These are phyloP conservation scores for Mus spicilegus DNA, from an alignment of 2,113 vertebrate genomes.

Conservation along the genomic window DNA sequence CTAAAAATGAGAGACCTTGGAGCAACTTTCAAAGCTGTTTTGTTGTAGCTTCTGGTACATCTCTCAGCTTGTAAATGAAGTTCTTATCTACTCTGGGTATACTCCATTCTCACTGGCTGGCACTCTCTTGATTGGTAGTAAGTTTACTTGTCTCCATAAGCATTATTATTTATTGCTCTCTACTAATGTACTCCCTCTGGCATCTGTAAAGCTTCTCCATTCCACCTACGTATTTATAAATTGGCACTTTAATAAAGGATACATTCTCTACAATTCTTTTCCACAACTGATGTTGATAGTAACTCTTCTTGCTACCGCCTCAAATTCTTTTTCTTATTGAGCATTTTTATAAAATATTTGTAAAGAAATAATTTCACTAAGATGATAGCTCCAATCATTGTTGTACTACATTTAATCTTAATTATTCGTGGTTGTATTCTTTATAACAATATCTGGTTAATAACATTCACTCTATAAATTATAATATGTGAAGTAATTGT, in stretches of 20 bases:
- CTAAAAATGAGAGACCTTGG: too few species aligned
- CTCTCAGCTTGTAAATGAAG: not conserved
- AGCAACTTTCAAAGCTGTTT: not conserved
- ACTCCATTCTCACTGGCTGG: accelerated
- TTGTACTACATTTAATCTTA: not conserved
- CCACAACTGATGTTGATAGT: not conserved
- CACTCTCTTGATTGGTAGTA: not conserved
- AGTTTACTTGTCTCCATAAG: too few species aligned
- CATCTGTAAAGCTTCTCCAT: not conserved
- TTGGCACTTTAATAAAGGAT: not conserved
- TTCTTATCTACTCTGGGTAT: not conserved
- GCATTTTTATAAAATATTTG: not conserved
- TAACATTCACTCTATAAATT: not conserved
- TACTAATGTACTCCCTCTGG: not conserved
- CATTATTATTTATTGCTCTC: not conserved
- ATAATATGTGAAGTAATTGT: not conserved
- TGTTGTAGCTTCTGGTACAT: accelerated
- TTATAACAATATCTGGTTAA: not conserved
- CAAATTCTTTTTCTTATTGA: not conserved
- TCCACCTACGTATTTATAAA: not conserved
- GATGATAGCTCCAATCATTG: not conserved
- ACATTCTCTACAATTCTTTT: not conserved
- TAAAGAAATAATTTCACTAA: not conserved
- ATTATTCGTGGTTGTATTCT: not conserved
- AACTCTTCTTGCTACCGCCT: not conserved